Evolutionary conservation across 2,888 invertebrate species (phyloP).

Genomic region (Steinernema hermaphroditum): DNA sequence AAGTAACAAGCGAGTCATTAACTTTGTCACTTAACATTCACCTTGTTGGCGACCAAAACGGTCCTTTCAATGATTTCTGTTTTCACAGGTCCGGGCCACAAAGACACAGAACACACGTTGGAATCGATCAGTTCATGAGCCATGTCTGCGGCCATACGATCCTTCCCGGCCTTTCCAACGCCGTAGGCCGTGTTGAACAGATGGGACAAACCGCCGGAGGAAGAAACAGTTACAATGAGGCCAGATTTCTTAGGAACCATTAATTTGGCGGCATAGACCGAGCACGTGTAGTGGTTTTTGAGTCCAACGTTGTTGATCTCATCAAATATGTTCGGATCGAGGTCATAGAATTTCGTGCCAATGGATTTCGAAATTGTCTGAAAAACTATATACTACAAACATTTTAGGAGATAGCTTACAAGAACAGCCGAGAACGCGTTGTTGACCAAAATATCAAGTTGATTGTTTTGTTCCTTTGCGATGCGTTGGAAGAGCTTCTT

Average conservation of each 20-base stretch:
- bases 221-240: constrained; percentile 67
- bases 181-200: constrained; percentile 67
- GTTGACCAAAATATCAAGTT: constrained; percentile 67
- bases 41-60: background rate
- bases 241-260: constrained; percentile 66
- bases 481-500: constrained; percentile 66
- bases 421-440: constrained; percentile 65
- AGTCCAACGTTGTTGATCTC: constrained; percentile 68
- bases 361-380: constrained; percentile 50
- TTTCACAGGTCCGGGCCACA: constrained; percentile 69
- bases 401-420: constrained; percentile 19
- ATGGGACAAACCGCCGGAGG: constrained; percentile 66
- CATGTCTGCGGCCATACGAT: constrained; percentile 68
- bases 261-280: constrained; percentile 66
- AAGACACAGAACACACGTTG: constrained; percentile 66
- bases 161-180: constrained; percentile 67
- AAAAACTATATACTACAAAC: background rate
- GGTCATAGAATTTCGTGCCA: constrained; percentile 67
- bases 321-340: constrained; percentile 67
- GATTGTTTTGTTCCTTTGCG: constrained; percentile 65
- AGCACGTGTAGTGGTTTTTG: constrained; percentile 67
- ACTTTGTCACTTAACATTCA: background rate
- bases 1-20: background rate
- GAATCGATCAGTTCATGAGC: constrained; percentile 65
- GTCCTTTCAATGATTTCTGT: constrained; percentile 67